phyloP scores from a whole-genome alignment of 53 echinoderm and acorn worm species.

The Echinometra lucunter region DNA sequence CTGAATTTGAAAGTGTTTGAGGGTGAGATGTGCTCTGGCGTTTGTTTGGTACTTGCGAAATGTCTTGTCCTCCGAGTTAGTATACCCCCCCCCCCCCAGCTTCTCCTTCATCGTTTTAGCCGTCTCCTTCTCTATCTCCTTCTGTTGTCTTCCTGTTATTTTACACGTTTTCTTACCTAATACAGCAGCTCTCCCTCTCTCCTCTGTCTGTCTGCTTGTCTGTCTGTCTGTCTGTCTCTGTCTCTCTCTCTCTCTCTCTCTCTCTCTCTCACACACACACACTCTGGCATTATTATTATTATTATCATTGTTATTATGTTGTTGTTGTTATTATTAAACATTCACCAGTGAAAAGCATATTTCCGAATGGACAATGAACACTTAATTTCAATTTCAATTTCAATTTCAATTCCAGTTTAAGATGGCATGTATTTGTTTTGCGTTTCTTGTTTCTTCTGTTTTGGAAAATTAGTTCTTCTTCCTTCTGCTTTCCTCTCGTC shows the following conservation, averaged over 20 bases:
- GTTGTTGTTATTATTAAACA: neutral
- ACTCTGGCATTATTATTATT: neutral
- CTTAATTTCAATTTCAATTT: too few relatives aligned
- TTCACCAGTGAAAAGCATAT: too few relatives aligned
- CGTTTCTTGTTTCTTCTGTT: too few relatives aligned
- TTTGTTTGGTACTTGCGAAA: neutral
- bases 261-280: neutral
- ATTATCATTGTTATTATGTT: neutral
- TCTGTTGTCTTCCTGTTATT: neutral
- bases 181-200: neutral
- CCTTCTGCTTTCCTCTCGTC: too few relatives aligned
- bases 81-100: neutral
- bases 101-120: too few relatives aligned
- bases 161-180: neutral
- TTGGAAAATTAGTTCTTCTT: too few relatives aligned
- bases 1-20: slow-evolving; percentile 17
- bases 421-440: too few relatives aligned
- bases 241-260: neutral
- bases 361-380: too few relatives aligned
- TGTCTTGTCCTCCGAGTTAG: neutral
- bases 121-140: too few relatives aligned
- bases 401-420: too few relatives aligned
- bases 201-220: neutral
- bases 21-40: neutral
- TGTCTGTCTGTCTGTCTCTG: neutral